Evolutionary conservation across 2,797 vertebrate genomes (phyloP), one percentile per base, ranked within the genome.

Genomic region (Brachymystax lenok): DNA sequence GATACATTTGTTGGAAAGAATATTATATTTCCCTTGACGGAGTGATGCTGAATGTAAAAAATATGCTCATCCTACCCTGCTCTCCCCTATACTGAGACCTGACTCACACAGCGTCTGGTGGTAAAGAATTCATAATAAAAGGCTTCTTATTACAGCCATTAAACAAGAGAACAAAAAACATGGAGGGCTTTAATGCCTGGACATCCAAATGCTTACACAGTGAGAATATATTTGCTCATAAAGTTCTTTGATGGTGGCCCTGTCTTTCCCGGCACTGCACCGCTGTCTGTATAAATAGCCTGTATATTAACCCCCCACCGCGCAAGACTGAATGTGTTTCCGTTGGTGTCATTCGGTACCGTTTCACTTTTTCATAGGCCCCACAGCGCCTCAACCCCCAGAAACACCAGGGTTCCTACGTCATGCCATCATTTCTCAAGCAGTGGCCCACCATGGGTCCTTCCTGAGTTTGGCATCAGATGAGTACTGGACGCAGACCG

Each of bases 231-330:
- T 92, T 89, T 88, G 88, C 88, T 91, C 88, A 84, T 93, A 93
- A 93, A 94, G 85, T 81, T 83, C 90, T 90, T 90, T 92, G 90
- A 93, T 84, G 92, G 92, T 93, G 92, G 93, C 90, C 91, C 86
- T 84, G 90, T 92, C 90, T 13, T 63, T 86, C 87, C 78, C 83
- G 83, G 80, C 82, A 72, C 83, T 33, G 79, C 76, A 76, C 86
- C 79, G 82, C 84, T 86, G 88, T 92, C 92, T 92, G 85, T 85
- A 84, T 91, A 90, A 93, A 93, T 88, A 92, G 70, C 85, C 56
- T 85, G 77, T 78, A 78, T 89, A 87, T 90, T 91, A 86, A 88
- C 88, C 89, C 87, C 88, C 87, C 83, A 70, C 87, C 56, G 61
- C 80, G 88, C 77, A 85, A 87, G 90, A 91, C 89, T 91, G 84